A percentile compares a stretch with the other conserved stretches of the same genome.
Evolutionary conservation across 1,140 invertebrate species (phyloP).

Genomic region (Sinonovacula constricta): DNA sequence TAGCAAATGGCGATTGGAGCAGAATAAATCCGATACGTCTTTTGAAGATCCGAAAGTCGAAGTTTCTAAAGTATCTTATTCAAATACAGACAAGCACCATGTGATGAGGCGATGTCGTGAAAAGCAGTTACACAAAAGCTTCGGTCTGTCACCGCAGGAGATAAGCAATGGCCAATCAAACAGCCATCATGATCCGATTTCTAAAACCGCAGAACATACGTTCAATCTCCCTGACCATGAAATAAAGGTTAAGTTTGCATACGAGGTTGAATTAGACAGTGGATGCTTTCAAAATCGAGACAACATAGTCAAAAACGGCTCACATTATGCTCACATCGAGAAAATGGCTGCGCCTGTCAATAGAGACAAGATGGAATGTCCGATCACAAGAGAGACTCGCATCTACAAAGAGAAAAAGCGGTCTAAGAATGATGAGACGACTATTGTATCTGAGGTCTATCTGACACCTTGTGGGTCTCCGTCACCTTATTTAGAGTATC

Average conservation of each 20-base stretch:
- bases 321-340: neutral
- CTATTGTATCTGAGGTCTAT: too few species aligned
- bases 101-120: neutral
- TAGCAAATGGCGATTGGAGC: slow-evolving; percentile 14
- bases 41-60: neutral
- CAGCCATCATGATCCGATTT: neutral
- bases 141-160: neutral
- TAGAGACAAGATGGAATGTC: slow-evolving; percentile 4
- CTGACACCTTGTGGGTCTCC: neutral
- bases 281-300: neutral
- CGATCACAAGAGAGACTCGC: slow-evolving; percentile 17
- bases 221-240: slow-evolving; percentile 6
- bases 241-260: slow-evolving; percentile 11
- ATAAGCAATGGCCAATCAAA: neutral
- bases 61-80: neutral
- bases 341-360: neutral
- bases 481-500: slow-evolving; percentile 33
- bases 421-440: neutral
- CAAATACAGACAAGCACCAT: neutral
- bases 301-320: neutral
- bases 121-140: neutral
- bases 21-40: neutral
- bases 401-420: slow-evolving; percentile 28
- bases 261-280: neutral
- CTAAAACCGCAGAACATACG: slow-evolving; percentile 22